A percentile compares a stretch with the other conserved stretches of the same genome.
These are phyloP conservation scores for Campylomormyrus numenius DNA, from an alignment of 2,113 vertebrate genomes.

Conservation along the genomic window DNA sequence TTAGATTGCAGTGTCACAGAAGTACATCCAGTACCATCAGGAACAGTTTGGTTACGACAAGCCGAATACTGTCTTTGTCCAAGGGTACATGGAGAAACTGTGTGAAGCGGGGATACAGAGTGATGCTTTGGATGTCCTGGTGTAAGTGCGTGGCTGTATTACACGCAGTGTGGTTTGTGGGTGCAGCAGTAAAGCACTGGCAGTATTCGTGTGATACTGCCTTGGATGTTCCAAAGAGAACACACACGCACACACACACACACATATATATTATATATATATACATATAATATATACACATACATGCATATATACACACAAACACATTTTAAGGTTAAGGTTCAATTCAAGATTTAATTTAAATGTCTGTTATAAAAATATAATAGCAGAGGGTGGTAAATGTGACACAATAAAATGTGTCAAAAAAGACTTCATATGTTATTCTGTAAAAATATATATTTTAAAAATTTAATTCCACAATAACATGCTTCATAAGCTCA, in stretches of 20 bases:
- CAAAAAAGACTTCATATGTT: neutral
- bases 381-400: neutral
- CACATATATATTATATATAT: no score
- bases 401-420: neutral
- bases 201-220: neutral
- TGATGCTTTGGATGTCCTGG: constrained; percentile 49
- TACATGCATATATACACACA: no score
- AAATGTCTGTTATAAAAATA: neutral
- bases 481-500: constrained; percentile 20
- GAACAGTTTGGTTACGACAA: constrained; percentile 50
- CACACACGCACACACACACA: no score
- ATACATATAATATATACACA: no score
- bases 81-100: constrained; percentile 62
- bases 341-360: neutral
- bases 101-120: constrained; percentile 48
- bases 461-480: neutral
- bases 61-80: constrained; percentile 50
- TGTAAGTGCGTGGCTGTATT: constrained; percentile 40
- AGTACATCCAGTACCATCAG: constrained; percentile 56
- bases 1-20: constrained; percentile 43
- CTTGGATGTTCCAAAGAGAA: neutral
- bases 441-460: neutral
- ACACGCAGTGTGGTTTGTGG: neutral
- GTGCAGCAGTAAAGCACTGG: neutral
- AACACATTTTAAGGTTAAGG: no score